Evolutionary conservation across 2,888 invertebrate species (phyloP), one percentile per base, ranked within the genome.

Genomic region (Trissolcus japonicus): DNA sequence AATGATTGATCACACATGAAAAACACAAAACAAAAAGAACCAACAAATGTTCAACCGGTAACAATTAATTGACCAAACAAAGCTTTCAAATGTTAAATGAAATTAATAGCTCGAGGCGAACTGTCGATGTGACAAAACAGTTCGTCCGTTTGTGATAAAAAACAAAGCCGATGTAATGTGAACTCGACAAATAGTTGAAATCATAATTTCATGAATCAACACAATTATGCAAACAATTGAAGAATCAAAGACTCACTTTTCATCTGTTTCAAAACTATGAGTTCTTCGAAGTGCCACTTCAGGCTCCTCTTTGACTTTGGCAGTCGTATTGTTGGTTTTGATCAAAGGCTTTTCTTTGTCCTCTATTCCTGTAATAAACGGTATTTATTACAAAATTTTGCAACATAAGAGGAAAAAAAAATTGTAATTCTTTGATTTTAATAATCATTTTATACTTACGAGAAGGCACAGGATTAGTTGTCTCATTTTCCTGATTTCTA

Each of bases 251-350:
- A 94, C 95, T 93, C 91, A 96, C 96, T 94, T 94, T 90, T 95
- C 94, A 89, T 96, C 96, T 85, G 94, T 94, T 89, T 96, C 95
- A 88, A 95, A 95, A 90, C 96, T 96, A 88, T 95, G 95, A 54
- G 95, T 95, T 88, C 96, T 92, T 88, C 95, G 92, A 76, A 96
- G 90, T 80, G 94, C 92, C 79, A 94, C 93, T 88, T 94, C 94
- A 79, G 91, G 90, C 80, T 92, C 92, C 76, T 89, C 89, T 65
- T 87, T 88, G 80, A 83, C 80, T 88, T 90, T 86, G 82, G 85
- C 87, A 81, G 90, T 83, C 81, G 88, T 82, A 65, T 86, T 86
- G 72, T 89, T 86, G 67, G 89, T 83, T 79, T 85, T 89, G 43
- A 83, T 82, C 53, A 86, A 81, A 60, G 85, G 82, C 75, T 86